Base-by-base conservation (phyloP, 2,113 vertebrate species). In the Scolopax mira region DNA sequence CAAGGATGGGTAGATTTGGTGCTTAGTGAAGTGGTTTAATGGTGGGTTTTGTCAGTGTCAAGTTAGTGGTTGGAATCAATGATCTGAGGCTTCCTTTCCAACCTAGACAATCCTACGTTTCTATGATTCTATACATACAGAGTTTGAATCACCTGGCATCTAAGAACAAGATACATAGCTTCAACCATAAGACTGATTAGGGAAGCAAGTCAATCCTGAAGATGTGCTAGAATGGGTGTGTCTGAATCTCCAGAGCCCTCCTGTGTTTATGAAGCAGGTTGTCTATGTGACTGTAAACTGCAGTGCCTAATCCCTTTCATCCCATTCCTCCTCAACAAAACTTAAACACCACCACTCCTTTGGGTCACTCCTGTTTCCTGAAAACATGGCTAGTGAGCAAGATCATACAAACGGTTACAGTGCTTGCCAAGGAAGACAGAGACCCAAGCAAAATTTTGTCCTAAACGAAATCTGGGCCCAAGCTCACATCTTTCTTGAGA, bases 211-310 rank as follows among this genome's bases (percentile, higher is more conserved):
- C 89, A 22, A 80, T 46, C 15, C 19, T n/a, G 16, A 82, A 72
- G 30, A n/a, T 31, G 10, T 42, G 31, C 51, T 67, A 33, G 23
- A 60, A 31, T 8, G 19, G 10, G 11, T 54, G 13, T 46, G 8
- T 54, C 33, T 60, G 41, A 44, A 61, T 86, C 88, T 86, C 22
- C 22, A 58, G 67, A 86, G 41, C 11, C 37, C 37, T 73, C 25
- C 58, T 41, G 46, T 17, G 5, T 2, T 64, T 75, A 51, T 0
- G 1, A 86, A 70, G 7, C 6, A 8, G 27, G 3, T 1, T 46
- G 11, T 37, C 30, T 64, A 37, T 39, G 7, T 55, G 31, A 51
- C 21, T 61, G 41, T 41, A 75, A 71, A 1, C 8, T 79, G 74
- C 33, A 52, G 11, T 39, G 33, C 7, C 21, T 82, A 49, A 46